Evolutionary conservation across 1,140 invertebrate genomes (phyloP).

Genomic region (Zaprionus gabonicus): DNA sequence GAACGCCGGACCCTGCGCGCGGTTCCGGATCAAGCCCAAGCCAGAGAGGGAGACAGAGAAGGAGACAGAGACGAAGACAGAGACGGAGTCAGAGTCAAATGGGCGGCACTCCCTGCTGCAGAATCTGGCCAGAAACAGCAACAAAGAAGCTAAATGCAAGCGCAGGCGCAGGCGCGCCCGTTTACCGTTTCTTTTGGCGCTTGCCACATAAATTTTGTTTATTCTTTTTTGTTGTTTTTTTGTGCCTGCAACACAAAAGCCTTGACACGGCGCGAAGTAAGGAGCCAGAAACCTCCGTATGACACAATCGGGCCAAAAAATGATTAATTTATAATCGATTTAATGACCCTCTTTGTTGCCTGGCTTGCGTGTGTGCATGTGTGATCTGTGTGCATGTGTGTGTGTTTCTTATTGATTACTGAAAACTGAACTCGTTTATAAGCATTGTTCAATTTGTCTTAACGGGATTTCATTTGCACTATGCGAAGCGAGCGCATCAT

Average conservation of each 20-base stretch:
- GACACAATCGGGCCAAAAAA: slow-evolving; percentile 26
- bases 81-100: slow-evolving; percentile 11
- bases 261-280: slow-evolving; percentile 23
- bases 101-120: slow-evolving; percentile 60
- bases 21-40: slow-evolving; percentile 21
- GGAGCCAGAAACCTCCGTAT: slow-evolving; percentile 13
- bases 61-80: background rate
- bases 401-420: slow-evolving; percentile 9
- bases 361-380: background rate
- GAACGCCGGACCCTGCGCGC: slow-evolving; percentile 35
- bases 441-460: slow-evolving; percentile 36
- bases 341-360: background rate
- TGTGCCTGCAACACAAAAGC: slow-evolving; percentile 48
- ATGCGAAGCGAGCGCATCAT: slow-evolving; percentile 37
- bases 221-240: slow-evolving; percentile 33
- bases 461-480: slow-evolving; percentile 48
- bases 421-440: slow-evolving; percentile 28
- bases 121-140: slow-evolving; percentile 32
- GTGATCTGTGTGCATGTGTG: background rate
- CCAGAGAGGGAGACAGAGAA: no score
- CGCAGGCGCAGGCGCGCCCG: slow-evolving; percentile 66
- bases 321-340: slow-evolving; percentile 52
- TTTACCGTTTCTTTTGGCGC: slow-evolving; percentile 58
- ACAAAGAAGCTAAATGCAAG: slow-evolving; percentile 1
- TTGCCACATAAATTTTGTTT: slow-evolving; percentile 70